A percentile compares a stretch with the other conserved stretches of the same genome.
Evolutionary conservation across 2,888 invertebrate genomes (phyloP).

Genomic region (Pandemis cinnamomeana): DNA sequence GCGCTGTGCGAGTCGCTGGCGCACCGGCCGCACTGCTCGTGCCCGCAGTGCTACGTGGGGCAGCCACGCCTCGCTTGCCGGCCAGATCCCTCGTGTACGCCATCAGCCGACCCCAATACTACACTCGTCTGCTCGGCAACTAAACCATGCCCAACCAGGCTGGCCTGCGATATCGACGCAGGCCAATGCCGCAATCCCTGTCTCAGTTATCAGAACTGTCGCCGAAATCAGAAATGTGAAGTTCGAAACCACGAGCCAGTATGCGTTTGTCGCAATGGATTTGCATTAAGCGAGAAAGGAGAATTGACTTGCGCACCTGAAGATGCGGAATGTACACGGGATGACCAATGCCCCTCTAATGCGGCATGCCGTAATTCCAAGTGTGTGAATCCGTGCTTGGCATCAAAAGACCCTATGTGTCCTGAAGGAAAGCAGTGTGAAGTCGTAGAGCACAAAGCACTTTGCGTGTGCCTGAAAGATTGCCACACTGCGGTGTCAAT

Average conservation of each 20-base stretch:
- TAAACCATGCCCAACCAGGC: slow-evolving; percentile 89
- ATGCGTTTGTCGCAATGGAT: slow-evolving; percentile 95
- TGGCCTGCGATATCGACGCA: slow-evolving; percentile 88
- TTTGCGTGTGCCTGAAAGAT: slow-evolving; percentile 94
- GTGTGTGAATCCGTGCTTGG: slow-evolving; percentile 94
- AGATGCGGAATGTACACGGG: slow-evolving; percentile 90
- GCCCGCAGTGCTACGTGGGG: slow-evolving; percentile 94
- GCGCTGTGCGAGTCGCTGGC: slow-evolving; percentile 93
- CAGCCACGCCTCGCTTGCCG: slow-evolving; percentile 91
- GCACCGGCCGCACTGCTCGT: slow-evolving; percentile 94
- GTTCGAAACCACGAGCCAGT: slow-evolving; percentile 93
- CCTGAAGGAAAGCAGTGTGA: slow-evolving; percentile 93
- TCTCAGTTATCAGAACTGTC: slow-evolving; percentile 88
- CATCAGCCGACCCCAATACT: slow-evolving; percentile 84
- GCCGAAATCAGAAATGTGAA: slow-evolving; percentile 93
- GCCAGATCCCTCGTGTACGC: slow-evolving; percentile 91
- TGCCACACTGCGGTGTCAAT: slow-evolving; percentile 94
- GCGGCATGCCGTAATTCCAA: slow-evolving; percentile 92
- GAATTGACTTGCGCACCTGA: slow-evolving; percentile 95
- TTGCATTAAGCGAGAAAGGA: slow-evolving; percentile 93
- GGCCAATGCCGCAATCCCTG: slow-evolving; percentile 94
- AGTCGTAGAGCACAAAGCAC: slow-evolving; percentile 93
- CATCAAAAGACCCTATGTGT: slow-evolving; percentile 87
- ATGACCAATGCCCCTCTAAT: slow-evolving; percentile 94
- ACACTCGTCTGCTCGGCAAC: slow-evolving; percentile 87